These are phyloP conservation scores for Odontocolon sp. DNA, from an alignment of 2,888 invertebrate species.

Conservation along the genomic window DNA sequence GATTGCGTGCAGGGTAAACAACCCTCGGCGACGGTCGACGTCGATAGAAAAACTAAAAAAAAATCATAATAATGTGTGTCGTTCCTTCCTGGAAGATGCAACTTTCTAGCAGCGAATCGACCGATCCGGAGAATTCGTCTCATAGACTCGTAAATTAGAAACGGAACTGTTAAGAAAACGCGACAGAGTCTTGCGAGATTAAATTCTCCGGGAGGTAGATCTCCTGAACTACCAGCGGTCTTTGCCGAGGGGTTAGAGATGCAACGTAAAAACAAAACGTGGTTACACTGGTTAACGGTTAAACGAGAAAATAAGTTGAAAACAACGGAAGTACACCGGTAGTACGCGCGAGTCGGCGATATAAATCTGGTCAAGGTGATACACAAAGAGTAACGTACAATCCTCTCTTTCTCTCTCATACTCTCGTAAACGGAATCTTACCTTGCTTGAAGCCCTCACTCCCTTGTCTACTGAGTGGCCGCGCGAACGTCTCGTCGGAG, in stretches of 20 bases:
- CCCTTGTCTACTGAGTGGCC: constrained; percentile 79
- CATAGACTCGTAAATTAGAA: neutral
- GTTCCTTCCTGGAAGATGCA: constrained; percentile 42
- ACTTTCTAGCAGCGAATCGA: constrained; percentile 17
- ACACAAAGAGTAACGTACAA: constrained; percentile 38
- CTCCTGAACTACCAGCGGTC: neutral
- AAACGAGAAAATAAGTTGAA: constrained; percentile 28
- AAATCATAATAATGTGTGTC: constrained; percentile 14
- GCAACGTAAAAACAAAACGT: constrained; percentile 42
- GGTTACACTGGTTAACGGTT: constrained; percentile 45
- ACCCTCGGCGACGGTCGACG: constrained; percentile 30
- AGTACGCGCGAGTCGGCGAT: constrained; percentile 22
- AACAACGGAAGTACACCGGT: constrained; percentile 10
- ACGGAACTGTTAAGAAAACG: neutral
- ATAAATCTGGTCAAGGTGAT: constrained; percentile 31
- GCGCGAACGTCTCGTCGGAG: constrained; percentile 80
- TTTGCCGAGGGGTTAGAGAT: constrained; percentile 35
- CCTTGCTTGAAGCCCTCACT: constrained; percentile 79
- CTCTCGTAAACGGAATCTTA: constrained; percentile 69
- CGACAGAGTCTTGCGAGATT: neutral
- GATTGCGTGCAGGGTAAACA: constrained; percentile 20
- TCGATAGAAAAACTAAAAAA: constrained; percentile 34
- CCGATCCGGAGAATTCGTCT: constrained; percentile 28
- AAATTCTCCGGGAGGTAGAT: constrained; percentile 19
- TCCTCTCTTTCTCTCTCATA: constrained; percentile 50